Conservation (phyloP, 2,113 vertebrate genomes). For the Platanista minor region DNA sequence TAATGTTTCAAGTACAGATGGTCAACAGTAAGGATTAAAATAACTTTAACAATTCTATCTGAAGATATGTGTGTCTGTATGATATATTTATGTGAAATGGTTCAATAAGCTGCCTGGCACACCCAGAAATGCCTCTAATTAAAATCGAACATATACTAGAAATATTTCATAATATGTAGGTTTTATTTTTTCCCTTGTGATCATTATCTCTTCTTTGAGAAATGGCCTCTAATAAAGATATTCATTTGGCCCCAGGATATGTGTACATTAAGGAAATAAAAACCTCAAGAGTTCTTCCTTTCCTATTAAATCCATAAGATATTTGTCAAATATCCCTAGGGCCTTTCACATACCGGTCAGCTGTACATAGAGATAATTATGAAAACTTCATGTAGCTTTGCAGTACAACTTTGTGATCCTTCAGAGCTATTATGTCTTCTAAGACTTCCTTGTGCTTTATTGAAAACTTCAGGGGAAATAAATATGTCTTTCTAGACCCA, state of each 20-base stretch:
- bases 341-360: conserved; percentile 30
- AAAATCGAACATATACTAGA: conserved; percentile 58
- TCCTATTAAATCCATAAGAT: conserved; percentile 52
- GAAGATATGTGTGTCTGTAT: background rate
- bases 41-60: background rate
- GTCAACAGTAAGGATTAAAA: conserved; percentile 34
- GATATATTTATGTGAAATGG: conserved; percentile 7
- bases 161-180: conserved; percentile 36
- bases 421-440: conserved; percentile 37
- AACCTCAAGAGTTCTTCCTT: conserved; percentile 17
- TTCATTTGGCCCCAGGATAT: conserved; percentile 54
- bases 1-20: conserved; percentile 36
- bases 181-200: conserved; percentile 60
- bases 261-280: conserved; percentile 59
- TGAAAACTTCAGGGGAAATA: conserved; percentile 51
- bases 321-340: conserved; percentile 52
- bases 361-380: background rate
- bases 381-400: conserved; percentile 29
- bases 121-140: conserved; percentile 57
- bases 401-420: conserved; percentile 24
- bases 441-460: conserved; percentile 51
- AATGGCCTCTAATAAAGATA: conserved; percentile 59
- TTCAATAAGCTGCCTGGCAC: conserved; percentile 35
- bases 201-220: conserved; percentile 67
- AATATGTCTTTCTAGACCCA: conserved; percentile 39